Base-by-base conservation (phyloP, 2,113 vertebrate species). In the Notothenia rossii region DNA sequence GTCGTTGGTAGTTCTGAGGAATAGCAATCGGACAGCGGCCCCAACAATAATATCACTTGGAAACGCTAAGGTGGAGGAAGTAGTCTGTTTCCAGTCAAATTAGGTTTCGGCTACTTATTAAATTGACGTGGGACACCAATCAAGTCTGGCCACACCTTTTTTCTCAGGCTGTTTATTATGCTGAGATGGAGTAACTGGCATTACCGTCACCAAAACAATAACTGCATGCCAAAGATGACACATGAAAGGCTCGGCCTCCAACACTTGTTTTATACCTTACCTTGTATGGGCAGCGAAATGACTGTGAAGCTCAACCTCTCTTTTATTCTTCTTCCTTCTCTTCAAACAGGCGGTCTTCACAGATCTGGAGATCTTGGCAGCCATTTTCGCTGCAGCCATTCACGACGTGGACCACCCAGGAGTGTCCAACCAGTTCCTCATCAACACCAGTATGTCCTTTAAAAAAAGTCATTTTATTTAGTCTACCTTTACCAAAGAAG, bases 371-470 rank as follows among this genome's bases (percentile, higher is more conserved):
- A 98, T 99, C 89, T 94, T 99, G 49, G 98, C 98, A 22, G 97
- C 98, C 75, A 97, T 99, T 92, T 99, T 99, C 43, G 98, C 98
- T 1, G 97, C 98, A 62, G 98, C 98, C 1, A 99, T 99, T 90
- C 98, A 99, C 9, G 98, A 99, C 11, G 98, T 99, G 75, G 98
- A 99, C 94, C 98, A 99, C 89, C 98, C 98, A 0, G 98, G 98
- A 80, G 98, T 99, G 93, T 97, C 98, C 90, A 99, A 99, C 93
- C 98, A 99, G 81, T 99, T 99, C 86, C 96, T 99, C 74, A 99
- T 99, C 93, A 99, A 99, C 88, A 99, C 98, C 84, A 99, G 98
- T 99, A 89, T 95, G 98, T 95, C 22, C 15, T 9, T 54, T 3
- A 51, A 20, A 65, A 65, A 54, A 40, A 18, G n/a, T 14, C 15